Base-by-base conservation (phyloP, 2,113 vertebrate species). In the Isichthys henryi region DNA sequence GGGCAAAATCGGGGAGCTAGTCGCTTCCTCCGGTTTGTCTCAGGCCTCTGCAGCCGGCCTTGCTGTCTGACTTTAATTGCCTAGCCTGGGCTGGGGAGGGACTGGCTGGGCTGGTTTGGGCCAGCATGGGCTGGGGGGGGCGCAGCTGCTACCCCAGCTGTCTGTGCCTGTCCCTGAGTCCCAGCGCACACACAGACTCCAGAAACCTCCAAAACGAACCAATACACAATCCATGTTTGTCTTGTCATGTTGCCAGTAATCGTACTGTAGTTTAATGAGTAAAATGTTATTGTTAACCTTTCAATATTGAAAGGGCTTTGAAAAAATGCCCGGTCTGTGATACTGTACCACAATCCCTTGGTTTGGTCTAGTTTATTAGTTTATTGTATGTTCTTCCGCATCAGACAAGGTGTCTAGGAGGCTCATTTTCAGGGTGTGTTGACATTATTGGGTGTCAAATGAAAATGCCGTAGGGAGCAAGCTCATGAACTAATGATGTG, bases 121-220 rank as follows among this genome's bases (percentile, higher is more conserved):
- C 48, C 82, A 45, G 7, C 2, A 6, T 46, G 82, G 19, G 17
- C 58, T 45, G 31, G 31, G 62, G 80, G 39, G 7, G 49, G 17
- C 39, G 13, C 89, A 90, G 89, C 86, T 88, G 66, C 77, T 88
- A 19, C 70, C 66, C 11, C 85, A 90, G 85, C 89, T 56, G 89
- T 39, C 66, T 87, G 27, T 27, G 85, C 50, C 50, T 35, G 85
- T 87, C 50, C 50, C 85, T 1, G 50, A 39, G 50, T 53, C 49
- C 49, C 85, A 48, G 43, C 48, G 82, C 82, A 23, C 43, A 83
- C 49, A 56, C 15, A 2, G 45, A 21, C 82, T 83, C 17, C 80
- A 21, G 39, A 83, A 83, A 48, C 9, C 39, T 84, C 45, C 45
- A 80, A 80, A 80, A 80, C 15, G 31, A 43, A 43, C 15, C 27